Conservation (phyloP, 1,140 invertebrate genomes). For the Macrobrachium nipponense region DNA sequence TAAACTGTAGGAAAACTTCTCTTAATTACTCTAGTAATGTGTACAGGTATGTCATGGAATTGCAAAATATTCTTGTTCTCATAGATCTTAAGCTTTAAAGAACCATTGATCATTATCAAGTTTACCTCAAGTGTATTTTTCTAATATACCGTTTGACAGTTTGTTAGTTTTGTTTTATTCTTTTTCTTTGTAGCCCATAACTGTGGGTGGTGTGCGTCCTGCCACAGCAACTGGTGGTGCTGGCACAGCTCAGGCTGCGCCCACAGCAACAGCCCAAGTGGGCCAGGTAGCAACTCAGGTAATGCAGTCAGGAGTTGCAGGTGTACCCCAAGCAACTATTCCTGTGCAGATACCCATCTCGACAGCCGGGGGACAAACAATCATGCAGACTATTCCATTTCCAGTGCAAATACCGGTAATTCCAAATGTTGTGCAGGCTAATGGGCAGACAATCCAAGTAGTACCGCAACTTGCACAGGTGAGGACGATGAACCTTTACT, state of each 20-base stretch:
- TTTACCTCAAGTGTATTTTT: neutral
- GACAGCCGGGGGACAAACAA: slow-evolving; percentile 88
- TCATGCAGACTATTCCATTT: slow-evolving; percentile 81
- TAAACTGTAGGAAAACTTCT: too few relatives aligned
- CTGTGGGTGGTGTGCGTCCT: slow-evolving; percentile 33
- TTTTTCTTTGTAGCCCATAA: slow-evolving; percentile 28
- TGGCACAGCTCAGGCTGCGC: slow-evolving; percentile 32
- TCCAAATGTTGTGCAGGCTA: slow-evolving; percentile 70
- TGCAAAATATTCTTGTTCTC: too few relatives aligned
- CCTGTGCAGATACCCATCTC: slow-evolving; percentile 93
- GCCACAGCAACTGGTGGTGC: slow-evolving; percentile 19
- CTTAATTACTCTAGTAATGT: neutral
- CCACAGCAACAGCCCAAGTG: slow-evolving; percentile 49
- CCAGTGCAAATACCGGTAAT: slow-evolving; percentile 85
- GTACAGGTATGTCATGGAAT: neutral
- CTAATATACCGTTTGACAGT: neutral
- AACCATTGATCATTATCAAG: too few relatives aligned
- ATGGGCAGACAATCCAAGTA: slow-evolving; percentile 75
- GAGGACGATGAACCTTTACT: slow-evolving; percentile 26
- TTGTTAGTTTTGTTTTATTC: neutral
- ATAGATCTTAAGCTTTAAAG: too few relatives aligned
- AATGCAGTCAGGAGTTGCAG: slow-evolving; percentile 63
- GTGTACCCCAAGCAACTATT: slow-evolving; percentile 71
- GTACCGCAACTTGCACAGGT: slow-evolving; percentile 75
- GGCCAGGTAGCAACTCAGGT: slow-evolving; percentile 66